A percentile compares a stretch with the other conserved stretches of the same genome.
Evolutionary conservation across 2,113 vertebrate species (phyloP).

Genomic region (Siphamia tubifer): DNA sequence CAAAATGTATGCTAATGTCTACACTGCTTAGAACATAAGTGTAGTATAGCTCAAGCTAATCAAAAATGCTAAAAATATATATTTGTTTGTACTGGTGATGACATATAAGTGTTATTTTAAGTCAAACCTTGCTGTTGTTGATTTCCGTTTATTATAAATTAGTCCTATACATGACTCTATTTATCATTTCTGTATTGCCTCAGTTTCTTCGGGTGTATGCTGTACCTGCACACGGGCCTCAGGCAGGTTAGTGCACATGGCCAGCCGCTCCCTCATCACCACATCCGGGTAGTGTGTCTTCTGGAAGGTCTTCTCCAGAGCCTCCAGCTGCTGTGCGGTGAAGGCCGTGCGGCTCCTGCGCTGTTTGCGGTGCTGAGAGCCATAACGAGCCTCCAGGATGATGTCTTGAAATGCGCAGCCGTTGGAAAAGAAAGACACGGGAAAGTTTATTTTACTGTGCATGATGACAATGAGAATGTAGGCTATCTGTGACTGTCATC

Average conservation of each 20-base stretch:
- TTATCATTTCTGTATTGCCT: too few species aligned
- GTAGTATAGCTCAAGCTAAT: too few species aligned
- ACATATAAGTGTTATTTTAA: too few species aligned
- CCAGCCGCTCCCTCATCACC: constrained; percentile 96
- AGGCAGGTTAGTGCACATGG: constrained; percentile 97
- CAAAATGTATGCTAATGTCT: too few species aligned
- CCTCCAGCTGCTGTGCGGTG: constrained; percentile 95
- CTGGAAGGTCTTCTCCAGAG: constrained; percentile 98
- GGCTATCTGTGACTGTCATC: too few species aligned
- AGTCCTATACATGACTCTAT: too few species aligned
- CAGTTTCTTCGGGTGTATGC: not conserved
- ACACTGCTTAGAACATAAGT: too few species aligned
- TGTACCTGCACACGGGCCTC: constrained; percentile 96
- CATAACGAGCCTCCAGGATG: constrained; percentile 99
- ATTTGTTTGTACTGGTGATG: too few species aligned
- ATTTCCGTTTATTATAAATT: too few species aligned
- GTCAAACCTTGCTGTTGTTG: too few species aligned
- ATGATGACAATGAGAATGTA: too few species aligned
- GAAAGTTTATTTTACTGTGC: constrained; percentile 89
- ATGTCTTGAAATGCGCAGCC: constrained; percentile 99
- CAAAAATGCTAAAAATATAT: too few species aligned
- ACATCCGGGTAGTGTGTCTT: constrained; percentile 98
- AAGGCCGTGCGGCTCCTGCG: constrained; percentile 95
- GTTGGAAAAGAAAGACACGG: constrained; percentile 91
- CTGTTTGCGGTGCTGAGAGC: constrained; percentile 98